Conservation (phyloP, 2,113 vertebrate genomes). For the Laticauda laticaudata region DNA sequence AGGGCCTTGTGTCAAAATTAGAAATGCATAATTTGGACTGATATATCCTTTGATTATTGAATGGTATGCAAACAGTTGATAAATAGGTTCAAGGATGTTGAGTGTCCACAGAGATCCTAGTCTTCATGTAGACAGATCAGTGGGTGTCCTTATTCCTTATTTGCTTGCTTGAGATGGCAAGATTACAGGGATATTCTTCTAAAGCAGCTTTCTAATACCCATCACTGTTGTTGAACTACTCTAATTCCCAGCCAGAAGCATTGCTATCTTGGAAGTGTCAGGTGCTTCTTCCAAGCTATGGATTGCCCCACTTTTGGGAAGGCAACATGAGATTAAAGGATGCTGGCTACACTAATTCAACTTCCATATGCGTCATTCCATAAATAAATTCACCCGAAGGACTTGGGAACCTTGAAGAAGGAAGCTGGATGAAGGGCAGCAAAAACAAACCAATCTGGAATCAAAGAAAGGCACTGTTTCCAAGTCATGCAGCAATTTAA, state of each 20-base stretch:
- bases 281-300: background rate
- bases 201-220: background rate
- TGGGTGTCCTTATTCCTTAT: background rate
- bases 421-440: background rate
- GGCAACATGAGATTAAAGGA: background rate
- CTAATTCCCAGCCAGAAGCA: background rate
- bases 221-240: background rate
- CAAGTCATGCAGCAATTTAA: background rate
- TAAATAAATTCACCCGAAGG: background rate
- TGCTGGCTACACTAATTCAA: background rate
- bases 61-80: background rate
- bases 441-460: background rate
- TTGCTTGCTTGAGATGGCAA: background rate
- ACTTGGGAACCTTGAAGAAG: background rate
- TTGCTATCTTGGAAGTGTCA: background rate
- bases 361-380: background rate
- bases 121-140: background rate
- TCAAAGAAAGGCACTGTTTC: background rate
- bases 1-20: background rate
- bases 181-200: background rate
- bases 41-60: background rate
- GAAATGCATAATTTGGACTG: background rate
- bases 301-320: background rate
- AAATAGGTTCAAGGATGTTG: background rate
- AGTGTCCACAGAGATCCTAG: background rate